These are phyloP conservation scores for Chascanopsetta lugubris DNA, from an alignment of 2,113 vertebrate species.

Conservation along the genomic window DNA sequence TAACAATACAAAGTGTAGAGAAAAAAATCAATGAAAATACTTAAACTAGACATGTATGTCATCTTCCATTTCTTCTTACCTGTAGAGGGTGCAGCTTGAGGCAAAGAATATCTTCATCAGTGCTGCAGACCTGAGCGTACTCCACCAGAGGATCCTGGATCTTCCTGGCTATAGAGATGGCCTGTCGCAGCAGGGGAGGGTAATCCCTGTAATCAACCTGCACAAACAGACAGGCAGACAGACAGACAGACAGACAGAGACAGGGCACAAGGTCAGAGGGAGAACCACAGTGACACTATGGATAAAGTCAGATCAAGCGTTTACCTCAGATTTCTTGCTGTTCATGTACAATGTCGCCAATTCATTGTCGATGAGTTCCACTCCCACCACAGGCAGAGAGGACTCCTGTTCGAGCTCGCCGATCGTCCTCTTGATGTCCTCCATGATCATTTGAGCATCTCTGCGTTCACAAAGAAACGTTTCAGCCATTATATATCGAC, in stretches of 20 bases:
- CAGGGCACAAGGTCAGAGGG: not conserved
- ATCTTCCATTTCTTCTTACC: conserved; percentile 74
- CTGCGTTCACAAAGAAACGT: conserved; percentile 64
- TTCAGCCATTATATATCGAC: not conserved
- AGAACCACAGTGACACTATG: not conserved
- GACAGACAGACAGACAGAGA: not conserved
- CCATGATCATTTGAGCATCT: conserved; percentile 97
- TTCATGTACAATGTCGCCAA: conserved; percentile 97
- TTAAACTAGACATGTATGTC: no score
- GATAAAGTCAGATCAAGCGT: not conserved
- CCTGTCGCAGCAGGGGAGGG: conserved; percentile 93
- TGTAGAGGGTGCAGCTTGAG: conserved; percentile 96
- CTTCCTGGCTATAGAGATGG: conserved; percentile 93
- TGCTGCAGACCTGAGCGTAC: conserved; percentile 97
- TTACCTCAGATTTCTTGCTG: conserved; percentile 98
- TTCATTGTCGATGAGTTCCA: conserved; percentile 96
- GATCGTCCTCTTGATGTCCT: conserved; percentile 95
- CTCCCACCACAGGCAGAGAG: conserved; percentile 91
- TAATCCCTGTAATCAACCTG: conserved; percentile 85
- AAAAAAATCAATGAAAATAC: not conserved
- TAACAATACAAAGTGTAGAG: no score
- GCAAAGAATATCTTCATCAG: conserved; percentile 96
- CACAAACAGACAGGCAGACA: conserved; percentile 3
- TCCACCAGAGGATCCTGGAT: conserved; percentile 97
- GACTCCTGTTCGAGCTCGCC: conserved; percentile 96